Evolutionary conservation across 2,113 vertebrate species (phyloP), one percentile per base, ranked within the genome.

Genomic region (Zosterops hypoxanthus): DNA sequence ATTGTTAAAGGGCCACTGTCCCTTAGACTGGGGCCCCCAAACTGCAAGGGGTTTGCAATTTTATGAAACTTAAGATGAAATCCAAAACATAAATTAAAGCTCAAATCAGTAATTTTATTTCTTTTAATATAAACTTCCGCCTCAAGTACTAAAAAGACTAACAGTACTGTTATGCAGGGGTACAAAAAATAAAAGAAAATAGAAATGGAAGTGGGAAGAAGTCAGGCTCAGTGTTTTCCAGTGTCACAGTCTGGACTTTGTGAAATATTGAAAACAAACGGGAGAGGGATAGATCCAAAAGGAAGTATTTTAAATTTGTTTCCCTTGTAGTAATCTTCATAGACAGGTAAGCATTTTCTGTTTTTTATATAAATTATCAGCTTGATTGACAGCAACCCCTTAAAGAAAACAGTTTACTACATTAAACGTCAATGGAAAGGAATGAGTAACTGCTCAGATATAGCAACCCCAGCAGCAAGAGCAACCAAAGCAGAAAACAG

Each of bases 1-100:
- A 69, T 82, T 95, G 87, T 95, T 97, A 97, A 96, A 97, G 94
- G 71, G 86, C 91, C 92, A 86, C 78, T 76, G 73, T 82, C 91
- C 66, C 56, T 73, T 59, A 76, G 31, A 39, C 28, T 53, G 87
- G 29, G 86, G 82, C 61, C 86, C 50, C 52, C 26, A 84, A 8
- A 84, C 53, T 84, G 65, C 56, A 64, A 56, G 21, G 14, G 39
- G 36, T 41, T 61, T 41, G 36, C 36, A 14, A 53, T 86, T 93
- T 92, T 63, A 66, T 4, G 36, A 64, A 93, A 65, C 21, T 81
- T 39, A 18, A 49, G 24, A 28, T 59, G 11, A 90, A 78, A 94
- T 52, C 41, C 6, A 71, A 82, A 78, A 80, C 56, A 39, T 11
- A 20, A 82, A 41, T 84, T 75, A 77, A 73, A 94, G 76, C 11